Conservation (phyloP, 2,113 vertebrate species). For the Chaetops frenatus region DNA sequence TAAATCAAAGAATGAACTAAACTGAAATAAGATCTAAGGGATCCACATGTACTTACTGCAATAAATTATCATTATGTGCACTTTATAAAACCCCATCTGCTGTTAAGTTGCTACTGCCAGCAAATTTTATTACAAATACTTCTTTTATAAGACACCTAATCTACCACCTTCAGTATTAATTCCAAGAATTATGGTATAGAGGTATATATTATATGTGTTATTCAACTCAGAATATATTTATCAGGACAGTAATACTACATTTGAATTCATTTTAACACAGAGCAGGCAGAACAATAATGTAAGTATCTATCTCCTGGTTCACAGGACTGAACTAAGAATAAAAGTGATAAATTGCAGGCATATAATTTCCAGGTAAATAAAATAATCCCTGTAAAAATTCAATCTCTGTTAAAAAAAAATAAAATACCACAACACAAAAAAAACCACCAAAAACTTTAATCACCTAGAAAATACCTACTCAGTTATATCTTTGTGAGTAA, state of each 20-base stretch:
- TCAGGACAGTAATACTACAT: neutral
- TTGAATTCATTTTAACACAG: slow-evolving; percentile 28
- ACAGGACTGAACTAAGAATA: neutral
- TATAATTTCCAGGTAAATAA: slow-evolving; percentile 18
- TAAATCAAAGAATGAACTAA: neutral
- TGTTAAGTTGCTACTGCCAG: neutral
- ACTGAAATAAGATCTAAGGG: neutral
- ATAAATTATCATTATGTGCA: slow-evolving; percentile 5
- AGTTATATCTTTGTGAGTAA: neutral
- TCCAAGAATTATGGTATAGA: slow-evolving; percentile 36
- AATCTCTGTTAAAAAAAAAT: neutral
- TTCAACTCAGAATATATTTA: slow-evolving; percentile 40
- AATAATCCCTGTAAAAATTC: slow-evolving; percentile 35
- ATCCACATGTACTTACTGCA: neutral
- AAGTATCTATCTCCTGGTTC: neutral
- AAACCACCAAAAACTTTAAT: neutral
- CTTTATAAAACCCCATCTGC: slow-evolving; percentile 5
- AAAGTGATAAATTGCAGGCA: neutral
- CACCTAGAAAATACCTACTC: neutral
- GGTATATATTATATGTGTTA: slow-evolving; percentile 33
- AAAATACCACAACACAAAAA: neutral
- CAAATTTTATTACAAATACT: slow-evolving; percentile 37
- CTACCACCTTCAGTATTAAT: neutral
- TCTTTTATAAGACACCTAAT: slow-evolving; percentile 39
- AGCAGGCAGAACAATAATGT: slow-evolving; percentile 21